Conservation (phyloP, 1,140 invertebrate genomes). For the Cecropterus lyciades region DNA sequence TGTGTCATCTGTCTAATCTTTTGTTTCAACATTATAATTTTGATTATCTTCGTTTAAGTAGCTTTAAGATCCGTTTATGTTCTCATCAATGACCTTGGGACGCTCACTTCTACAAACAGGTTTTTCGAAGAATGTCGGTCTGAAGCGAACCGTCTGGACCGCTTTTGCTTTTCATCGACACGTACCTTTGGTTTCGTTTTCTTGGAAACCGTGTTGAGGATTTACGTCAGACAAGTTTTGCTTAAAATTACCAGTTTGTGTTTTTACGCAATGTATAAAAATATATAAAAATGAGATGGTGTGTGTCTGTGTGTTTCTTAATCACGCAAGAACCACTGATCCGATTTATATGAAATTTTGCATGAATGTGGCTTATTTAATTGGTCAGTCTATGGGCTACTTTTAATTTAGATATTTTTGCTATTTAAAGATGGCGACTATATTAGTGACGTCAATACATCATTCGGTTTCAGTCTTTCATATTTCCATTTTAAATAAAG, state of each 20-base stretch:
- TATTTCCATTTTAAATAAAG: too few relatives aligned
- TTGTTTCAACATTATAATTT: constrained; percentile 34
- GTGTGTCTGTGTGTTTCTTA: too few relatives aligned
- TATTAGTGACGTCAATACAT: too few relatives aligned
- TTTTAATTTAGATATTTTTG: too few relatives aligned
- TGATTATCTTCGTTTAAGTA: constrained; percentile 20
- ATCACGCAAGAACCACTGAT: too few relatives aligned
- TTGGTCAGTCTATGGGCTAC: too few relatives aligned
- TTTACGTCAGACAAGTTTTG: background rate
- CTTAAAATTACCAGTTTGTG: background rate
- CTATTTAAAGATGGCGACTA: too few relatives aligned
- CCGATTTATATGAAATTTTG: too few relatives aligned
- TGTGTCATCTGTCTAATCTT: constrained; percentile 24
- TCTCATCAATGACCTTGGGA: constrained; percentile 58
- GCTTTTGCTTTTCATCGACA: constrained; percentile 43
- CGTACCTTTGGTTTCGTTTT: constrained; percentile 15
- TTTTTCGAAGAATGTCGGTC: constrained; percentile 41
- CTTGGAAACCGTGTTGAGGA: constrained; percentile 12
- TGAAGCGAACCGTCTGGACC: constrained; percentile 26
- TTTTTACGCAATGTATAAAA: background rate
- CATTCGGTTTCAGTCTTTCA: too few relatives aligned
- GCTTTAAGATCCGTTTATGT: constrained; percentile 34
- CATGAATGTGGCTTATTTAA: too few relatives aligned
- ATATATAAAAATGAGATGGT: too few relatives aligned
- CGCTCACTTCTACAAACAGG: constrained; percentile 50